Evolutionary conservation across 2,113 vertebrate genomes (phyloP).

Genomic region (Gulo gulo): DNA sequence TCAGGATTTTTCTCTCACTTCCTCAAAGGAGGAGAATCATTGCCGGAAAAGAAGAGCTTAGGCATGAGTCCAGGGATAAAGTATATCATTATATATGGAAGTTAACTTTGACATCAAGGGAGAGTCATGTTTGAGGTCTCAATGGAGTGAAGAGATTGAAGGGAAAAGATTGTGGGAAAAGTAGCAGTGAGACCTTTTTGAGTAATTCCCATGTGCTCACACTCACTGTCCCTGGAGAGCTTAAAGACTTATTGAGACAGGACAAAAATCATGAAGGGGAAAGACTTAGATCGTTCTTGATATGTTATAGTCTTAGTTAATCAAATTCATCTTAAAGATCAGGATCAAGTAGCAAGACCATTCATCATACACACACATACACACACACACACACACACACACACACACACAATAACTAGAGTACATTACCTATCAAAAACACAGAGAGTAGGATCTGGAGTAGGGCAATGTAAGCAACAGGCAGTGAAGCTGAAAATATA

Average conservation of each 20-base stretch:
- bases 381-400: not conserved
- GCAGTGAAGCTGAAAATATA: not conserved
- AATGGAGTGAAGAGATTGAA: not conserved
- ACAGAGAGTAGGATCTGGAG: not conserved
- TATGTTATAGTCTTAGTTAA: not conserved
- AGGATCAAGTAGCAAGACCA: not conserved
- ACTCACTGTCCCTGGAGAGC: not conserved
- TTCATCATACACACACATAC: not conserved
- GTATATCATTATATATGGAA: not conserved
- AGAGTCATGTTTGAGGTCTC: not conserved
- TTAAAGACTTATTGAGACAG: not conserved
- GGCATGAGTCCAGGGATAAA: not conserved
- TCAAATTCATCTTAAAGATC: not conserved
- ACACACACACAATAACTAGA: not conserved
- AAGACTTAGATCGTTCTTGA: not conserved
- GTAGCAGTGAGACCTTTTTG: not conserved
- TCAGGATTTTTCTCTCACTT: not conserved
- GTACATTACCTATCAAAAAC: not conserved
- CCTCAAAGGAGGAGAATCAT: not conserved
- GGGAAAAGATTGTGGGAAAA: not conserved
- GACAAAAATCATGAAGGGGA: not conserved
- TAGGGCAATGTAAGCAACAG: not conserved
- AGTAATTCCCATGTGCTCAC: not conserved
- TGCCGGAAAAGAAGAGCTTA: not conserved
- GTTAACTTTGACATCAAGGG: not conserved